Percentiles rank a stretch among this genome's conserved stretches.
Evolutionary conservation across 1,140 invertebrate genomes (phyloP).

Genomic region (Temnothorax longispinosus): DNA sequence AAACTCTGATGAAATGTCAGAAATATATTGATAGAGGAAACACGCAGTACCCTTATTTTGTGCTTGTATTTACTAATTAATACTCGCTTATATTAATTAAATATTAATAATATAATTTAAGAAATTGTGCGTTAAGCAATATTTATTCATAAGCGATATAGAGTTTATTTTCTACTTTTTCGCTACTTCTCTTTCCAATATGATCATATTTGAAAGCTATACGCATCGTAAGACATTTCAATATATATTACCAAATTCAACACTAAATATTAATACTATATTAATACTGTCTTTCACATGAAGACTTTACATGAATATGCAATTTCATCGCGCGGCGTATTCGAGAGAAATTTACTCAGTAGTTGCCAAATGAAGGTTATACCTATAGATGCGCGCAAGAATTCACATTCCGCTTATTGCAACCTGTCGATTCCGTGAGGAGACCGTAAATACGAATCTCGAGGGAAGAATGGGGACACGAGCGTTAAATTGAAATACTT

Average conservation of each 20-base stretch:
- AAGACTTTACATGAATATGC: conserved; percentile 24
- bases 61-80: background rate
- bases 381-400: conserved; percentile 27
- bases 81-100: background rate
- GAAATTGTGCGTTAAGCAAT: background rate
- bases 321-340: background rate
- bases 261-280: background rate
- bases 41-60: background rate
- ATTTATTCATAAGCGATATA: background rate
- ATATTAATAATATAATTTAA: background rate
- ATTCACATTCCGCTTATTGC: conserved; percentile 5
- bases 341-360: conserved; percentile 16
- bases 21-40: background rate
- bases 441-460: background rate
- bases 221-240: background rate
- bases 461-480: conserved; percentile 15
- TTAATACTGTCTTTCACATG: background rate
- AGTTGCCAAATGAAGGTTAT: conserved; percentile 58
- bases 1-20: background rate
- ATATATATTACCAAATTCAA: conserved; percentile 1
- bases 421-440: conserved; percentile 24
- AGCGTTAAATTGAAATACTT: conserved; percentile 13
- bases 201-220: too few species aligned
- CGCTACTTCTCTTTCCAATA: background rate
- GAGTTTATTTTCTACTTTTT: background rate